Conservation (phyloP, 1,140 invertebrate species). For the Matsumurasca onukii region DNA sequence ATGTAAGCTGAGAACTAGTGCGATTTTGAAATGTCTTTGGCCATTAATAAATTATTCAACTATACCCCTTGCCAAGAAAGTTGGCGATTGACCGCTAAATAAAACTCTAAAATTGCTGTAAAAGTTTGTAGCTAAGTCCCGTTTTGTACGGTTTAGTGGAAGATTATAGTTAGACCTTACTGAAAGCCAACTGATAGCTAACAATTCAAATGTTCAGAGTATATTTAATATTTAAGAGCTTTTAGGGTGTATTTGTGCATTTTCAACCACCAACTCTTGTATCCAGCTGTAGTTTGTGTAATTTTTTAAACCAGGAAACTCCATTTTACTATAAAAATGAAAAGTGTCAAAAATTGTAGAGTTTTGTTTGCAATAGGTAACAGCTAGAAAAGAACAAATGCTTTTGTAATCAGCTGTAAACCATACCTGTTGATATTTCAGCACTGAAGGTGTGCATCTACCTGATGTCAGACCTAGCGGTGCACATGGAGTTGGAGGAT, state of each 20-base stretch:
- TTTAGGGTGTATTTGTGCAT: no score
- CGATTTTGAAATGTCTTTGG: neutral
- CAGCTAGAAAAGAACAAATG: no score
- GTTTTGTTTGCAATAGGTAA: no score
- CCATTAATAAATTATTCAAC: neutral
- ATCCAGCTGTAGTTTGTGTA: neutral
- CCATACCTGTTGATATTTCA: conserved; percentile 34
- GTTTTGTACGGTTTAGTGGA: neutral
- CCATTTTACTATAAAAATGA: neutral
- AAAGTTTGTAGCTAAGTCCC: neutral
- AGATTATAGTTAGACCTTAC: no score
- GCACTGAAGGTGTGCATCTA: conserved; percentile 56
- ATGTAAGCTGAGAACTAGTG: neutral
- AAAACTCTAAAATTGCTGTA: neutral
- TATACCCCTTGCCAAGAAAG: neutral
- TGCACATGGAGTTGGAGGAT: conserved; percentile 71
- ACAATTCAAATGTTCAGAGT: no score
- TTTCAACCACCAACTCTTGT: neutral
- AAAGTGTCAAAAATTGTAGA: neutral
- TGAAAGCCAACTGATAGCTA: no score
- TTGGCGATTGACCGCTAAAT: neutral
- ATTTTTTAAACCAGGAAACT: neutral
- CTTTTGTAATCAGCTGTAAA: no score
- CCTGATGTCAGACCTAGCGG: conserved; percentile 62
- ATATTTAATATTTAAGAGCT: no score